Conservation (phyloP, 2,113 vertebrate species). For the Miniopterus natalensis region DNA sequence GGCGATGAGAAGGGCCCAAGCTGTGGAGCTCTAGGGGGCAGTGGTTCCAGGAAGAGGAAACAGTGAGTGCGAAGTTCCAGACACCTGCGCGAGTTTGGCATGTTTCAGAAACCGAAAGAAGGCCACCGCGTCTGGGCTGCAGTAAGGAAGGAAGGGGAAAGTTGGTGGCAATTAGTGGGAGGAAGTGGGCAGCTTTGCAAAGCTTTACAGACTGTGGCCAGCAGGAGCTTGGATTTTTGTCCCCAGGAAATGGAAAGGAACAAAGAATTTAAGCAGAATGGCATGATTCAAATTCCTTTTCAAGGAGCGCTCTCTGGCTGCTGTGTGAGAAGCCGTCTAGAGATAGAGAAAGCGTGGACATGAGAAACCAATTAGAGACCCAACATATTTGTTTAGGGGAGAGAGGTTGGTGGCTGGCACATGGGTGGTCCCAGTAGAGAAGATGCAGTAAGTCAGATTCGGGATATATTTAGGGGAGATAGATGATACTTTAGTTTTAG, state of each 20-base stretch:
- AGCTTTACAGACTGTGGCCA: background rate
- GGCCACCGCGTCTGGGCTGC: background rate
- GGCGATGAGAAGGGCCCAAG: background rate
- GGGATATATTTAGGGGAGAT: background rate
- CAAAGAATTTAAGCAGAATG: background rate
- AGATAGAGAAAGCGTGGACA: background rate
- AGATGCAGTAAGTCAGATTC: background rate
- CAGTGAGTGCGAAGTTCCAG: background rate
- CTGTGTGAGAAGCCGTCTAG: background rate
- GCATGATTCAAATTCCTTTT: background rate
- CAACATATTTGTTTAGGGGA: background rate
- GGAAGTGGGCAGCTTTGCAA: background rate
- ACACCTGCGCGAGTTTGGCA: background rate
- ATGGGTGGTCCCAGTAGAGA: background rate
- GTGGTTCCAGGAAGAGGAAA: background rate
- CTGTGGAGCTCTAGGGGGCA: background rate
- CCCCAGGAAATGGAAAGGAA: background rate
- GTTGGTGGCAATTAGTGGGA: background rate
- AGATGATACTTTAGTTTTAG: background rate
- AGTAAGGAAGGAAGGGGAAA: background rate
- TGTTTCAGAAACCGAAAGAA: background rate
- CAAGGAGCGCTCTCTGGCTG: background rate
- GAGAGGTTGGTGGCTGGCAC: background rate
- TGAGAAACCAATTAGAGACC: background rate
- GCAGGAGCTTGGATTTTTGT: background rate